Percentiles rank a stretch among this genome's conserved stretches.
These are phyloP conservation scores for Chiridota heheva DNA, from an alignment of 35 echinoderm and acorn worm species.

Conservation along the genomic window DNA sequence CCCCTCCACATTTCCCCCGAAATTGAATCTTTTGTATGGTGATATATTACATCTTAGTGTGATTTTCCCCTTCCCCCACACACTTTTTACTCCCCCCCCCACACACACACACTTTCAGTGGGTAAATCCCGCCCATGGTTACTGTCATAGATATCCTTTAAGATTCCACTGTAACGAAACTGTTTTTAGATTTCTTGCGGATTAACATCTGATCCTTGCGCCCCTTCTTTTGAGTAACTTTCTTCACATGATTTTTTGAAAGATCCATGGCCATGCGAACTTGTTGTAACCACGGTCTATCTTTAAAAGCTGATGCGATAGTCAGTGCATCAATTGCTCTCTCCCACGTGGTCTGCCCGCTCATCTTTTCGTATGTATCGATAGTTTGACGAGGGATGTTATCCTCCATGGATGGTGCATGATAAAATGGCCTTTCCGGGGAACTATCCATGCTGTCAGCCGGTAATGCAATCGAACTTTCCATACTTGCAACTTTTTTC, in stretches of 20 bases:
- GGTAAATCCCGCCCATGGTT: too few species aligned
- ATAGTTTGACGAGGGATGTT: constrained; percentile 78
- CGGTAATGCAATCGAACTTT: constrained; percentile 76
- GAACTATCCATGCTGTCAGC: constrained; percentile 50
- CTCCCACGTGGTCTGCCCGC: constrained; percentile 83
- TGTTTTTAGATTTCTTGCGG: too few species aligned
- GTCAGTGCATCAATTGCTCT: constrained; percentile 81
- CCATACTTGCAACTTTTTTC: constrained; percentile 79
- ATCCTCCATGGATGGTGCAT: constrained; percentile 16
- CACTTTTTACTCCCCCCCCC: too few species aligned
- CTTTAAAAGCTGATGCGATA: constrained; percentile 85
- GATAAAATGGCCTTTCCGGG: constrained; percentile 68
- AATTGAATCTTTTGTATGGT: too few species aligned
- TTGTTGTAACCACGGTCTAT: constrained; percentile 87
- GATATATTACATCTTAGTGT: too few species aligned
- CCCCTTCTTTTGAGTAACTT: constrained; percentile 31
- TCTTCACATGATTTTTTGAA: constrained; percentile 73
- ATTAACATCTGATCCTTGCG: too few species aligned
- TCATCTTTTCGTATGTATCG: constrained; percentile 69
- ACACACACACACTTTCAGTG: too few species aligned
- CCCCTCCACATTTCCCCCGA: too few species aligned
- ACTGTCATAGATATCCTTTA: too few species aligned
- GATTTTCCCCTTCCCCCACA: too few species aligned
- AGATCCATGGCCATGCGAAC: constrained; percentile 87
- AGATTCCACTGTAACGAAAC: too few species aligned